Base-by-base conservation (phyloP, 2,888 invertebrate genomes). In the Drosophila imparisetae region DNA sequence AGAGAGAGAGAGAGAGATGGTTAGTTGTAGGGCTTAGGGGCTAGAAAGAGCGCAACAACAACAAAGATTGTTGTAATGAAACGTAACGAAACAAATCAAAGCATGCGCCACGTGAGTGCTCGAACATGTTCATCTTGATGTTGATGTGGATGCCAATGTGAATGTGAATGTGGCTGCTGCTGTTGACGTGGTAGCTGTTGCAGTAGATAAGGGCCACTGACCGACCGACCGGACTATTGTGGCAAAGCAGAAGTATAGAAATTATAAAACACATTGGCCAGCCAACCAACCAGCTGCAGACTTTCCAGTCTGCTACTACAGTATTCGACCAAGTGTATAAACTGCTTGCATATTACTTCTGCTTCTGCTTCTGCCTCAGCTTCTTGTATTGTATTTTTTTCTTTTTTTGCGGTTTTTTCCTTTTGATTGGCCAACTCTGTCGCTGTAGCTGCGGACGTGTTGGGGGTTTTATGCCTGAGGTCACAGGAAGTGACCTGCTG, bases 21-120 rank as follows among this genome's bases (percentile, higher is more conserved):
- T 55, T 24, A 24, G 38, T 58, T 21, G 45, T 18, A 45, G 57
- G 34, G 30, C 63, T 49, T 40, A 63, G 58, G 54, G 57, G 48
- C 8, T 60, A 13, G 38, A 52, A 55, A 24, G 27, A 49, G 11
- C 48, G 11, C 55, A 52, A 53, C 52, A 40, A 40, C 21, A 32
- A 40, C 58, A 38, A 78, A 65, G 86, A 78, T 88, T 84, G 86
- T 80, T 89, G 86, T 84, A 86, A 86, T 86, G 85, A 89, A 86
- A 86, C 85, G 89, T 86, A 86, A 76, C 85, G 86, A 86, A 86
- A 86, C 75, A 86, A 86, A 86, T 89, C 89, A 86, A 86, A 89
- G 89, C 89, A 66, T 89, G 86, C 76, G 77, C 81, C 89, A 89
- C 84, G 89, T 85, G 84, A 85, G 85, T 75, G 77, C 70, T 76